Evolutionary conservation across 2,888 invertebrate species (phyloP), one percentile per base, ranked within the genome.

Genomic region (Adela reaumurella): DNA sequence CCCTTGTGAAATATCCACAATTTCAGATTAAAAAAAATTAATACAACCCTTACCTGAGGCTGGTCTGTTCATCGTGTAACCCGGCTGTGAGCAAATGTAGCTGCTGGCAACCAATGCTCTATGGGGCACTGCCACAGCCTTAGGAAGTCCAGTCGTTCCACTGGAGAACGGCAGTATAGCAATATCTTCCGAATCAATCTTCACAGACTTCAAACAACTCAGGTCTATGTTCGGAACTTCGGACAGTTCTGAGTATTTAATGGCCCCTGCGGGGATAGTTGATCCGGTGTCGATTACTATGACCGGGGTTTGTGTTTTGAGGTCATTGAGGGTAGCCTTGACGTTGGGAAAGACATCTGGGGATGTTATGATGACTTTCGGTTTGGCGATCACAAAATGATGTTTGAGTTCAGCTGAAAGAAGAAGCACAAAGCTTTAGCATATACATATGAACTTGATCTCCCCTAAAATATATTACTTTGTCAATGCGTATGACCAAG

Each of bases 121-220:
- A 62, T 90, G 88, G 0, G 85, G 81, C 6, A 90, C 61, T 48
- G 82, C 78, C 0, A 91, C 90, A 1, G 87, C 90, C 70, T 91
- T 91, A 0, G 90, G 87, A 29, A 88, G 64, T 0, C 94, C 94
- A 0, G 93, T 94, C 0, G 94, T 94, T 0, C 92, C 92, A 61
- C 92, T 92, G 0, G 93, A 93, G 66, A 89, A 94, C 0, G 92
- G 92, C 54, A 94, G 60, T 16, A 90, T 68, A 0, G 83, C 83
- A 3, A 87, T 60, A 56, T 90, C 89, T 8, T 86, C 74, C 0
- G 81, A 63, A 28, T 59, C 63, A 35, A 77, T 61, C 6, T 69
- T 63, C 17, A 74, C 69, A 0, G 70, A 61, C 53, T 72, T 79
- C 47, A 85, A 58, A 53, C 76, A 74, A 45, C 72, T 68, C 1